Evolutionary conservation across 2,888 invertebrate species (phyloP).

Genomic region (Himalopsyche tibetana): DNA sequence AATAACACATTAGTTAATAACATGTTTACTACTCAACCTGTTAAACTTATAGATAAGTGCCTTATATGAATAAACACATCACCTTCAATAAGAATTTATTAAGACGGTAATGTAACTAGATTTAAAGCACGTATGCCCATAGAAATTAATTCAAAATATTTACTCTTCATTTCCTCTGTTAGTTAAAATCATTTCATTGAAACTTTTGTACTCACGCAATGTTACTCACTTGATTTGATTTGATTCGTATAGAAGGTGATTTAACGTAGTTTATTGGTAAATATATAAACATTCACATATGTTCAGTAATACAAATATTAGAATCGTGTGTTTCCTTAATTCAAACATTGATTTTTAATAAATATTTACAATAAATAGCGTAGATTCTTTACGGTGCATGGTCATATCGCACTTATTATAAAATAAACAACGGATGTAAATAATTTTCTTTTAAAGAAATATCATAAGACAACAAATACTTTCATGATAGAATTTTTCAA

Average conservation of each 20-base stretch:
- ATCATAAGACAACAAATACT: no score
- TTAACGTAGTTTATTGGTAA: no score
- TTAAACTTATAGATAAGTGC: background rate
- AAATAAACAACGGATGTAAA: no score
- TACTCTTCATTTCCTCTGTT: background rate
- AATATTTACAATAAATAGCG: background rate
- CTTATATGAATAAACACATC: background rate
- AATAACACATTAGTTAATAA: background rate
- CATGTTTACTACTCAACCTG: background rate
- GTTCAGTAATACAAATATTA: background rate
- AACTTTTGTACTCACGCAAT: background rate
- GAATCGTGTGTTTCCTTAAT: background rate
- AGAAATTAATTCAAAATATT: constrained; percentile 7
- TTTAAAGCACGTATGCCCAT: background rate
- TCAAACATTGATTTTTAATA: background rate
- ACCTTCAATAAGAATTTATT: background rate
- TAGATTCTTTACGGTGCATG: no score
- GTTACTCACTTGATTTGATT: background rate
- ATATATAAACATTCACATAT: background rate
- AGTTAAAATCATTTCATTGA: background rate
- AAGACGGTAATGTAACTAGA: background rate
- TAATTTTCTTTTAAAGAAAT: no score
- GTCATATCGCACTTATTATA: no score
- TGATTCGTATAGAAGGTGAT: background rate
- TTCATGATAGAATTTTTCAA: no score